Evolutionary conservation across 2,888 invertebrate genomes (phyloP).

Genomic region (Chrysolina americana): DNA sequence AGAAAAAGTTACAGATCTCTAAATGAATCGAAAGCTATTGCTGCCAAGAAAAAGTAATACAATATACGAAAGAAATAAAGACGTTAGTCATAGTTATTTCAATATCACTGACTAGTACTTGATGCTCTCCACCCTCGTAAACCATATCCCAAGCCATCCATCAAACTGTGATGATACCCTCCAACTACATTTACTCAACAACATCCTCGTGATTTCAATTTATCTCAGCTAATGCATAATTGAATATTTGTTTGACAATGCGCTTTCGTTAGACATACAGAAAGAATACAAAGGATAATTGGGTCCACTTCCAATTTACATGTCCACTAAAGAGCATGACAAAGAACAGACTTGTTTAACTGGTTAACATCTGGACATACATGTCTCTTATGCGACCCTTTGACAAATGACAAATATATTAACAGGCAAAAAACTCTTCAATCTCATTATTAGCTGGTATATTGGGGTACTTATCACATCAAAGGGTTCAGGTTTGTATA

Average conservation of each 20-base stretch:
- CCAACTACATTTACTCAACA: background rate
- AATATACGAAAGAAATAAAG: no score
- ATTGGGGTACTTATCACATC: slow-evolving; percentile 51
- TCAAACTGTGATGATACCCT: slow-evolving; percentile 4
- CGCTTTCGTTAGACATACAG: slow-evolving; percentile 38
- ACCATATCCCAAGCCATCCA: background rate
- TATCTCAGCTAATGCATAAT: slow-evolving; percentile 36
- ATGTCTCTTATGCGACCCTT: slow-evolving; percentile 50
- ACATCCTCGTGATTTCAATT: slow-evolving; percentile 35
- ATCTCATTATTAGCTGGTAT: slow-evolving; percentile 51
- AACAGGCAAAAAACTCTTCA: slow-evolving; percentile 52
- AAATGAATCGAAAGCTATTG: no score
- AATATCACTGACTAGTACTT: no score
- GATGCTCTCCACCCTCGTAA: background rate
- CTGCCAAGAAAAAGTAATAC: no score
- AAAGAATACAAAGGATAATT: slow-evolving; percentile 49
- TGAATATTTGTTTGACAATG: slow-evolving; percentile 47
- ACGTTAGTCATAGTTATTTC: no score
- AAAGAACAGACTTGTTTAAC: slow-evolving; percentile 56
- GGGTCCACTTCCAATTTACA: slow-evolving; percentile 55
- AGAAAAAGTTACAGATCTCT: no score
- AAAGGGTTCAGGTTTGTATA: slow-evolving; percentile 36
- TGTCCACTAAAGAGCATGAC: slow-evolving; percentile 57
- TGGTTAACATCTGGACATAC: slow-evolving; percentile 60
- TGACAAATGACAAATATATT: slow-evolving; percentile 53